These are phyloP conservation scores for Enchytraeus crypticus DNA, from an alignment of 2,888 invertebrate genomes.

Conservation along the genomic window DNA sequence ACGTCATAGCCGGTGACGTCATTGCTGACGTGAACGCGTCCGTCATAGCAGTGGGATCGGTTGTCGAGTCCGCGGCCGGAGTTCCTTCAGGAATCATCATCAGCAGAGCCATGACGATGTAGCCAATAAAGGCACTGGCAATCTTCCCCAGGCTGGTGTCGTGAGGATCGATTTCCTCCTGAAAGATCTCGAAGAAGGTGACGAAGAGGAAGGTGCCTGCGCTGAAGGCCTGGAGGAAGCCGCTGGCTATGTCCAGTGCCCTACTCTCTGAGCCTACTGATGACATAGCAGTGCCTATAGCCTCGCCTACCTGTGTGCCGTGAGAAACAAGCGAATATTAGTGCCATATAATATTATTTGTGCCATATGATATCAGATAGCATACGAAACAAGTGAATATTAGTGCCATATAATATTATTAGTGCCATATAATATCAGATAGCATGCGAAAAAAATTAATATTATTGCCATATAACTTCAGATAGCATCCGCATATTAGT, in stretches of 20 bases:
- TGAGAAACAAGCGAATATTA: constrained; percentile 19
- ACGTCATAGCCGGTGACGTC: no score
- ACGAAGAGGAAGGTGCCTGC: constrained; percentile 87
- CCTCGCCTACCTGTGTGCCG: constrained; percentile 27
- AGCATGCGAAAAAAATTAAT: constrained; percentile 21
- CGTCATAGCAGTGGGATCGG: no score
- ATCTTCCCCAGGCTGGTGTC: constrained; percentile 32
- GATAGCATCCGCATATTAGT: no score
- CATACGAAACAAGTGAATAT: no score
- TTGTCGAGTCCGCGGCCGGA: no score
- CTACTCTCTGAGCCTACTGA: constrained; percentile 16
- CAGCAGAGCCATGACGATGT: constrained; percentile 26
- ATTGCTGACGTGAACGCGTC: no score
- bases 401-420: no score
- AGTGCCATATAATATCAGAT: no score
- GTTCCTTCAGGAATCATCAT: constrained; percentile 19
- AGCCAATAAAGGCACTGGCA: constrained; percentile 27
- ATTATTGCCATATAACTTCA: constrained; percentile 18
- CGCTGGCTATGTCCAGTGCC: constrained; percentile 29
- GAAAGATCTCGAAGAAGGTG: constrained; percentile 84
- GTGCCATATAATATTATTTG: constrained; percentile 9
- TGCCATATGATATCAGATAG: constrained; percentile 21
- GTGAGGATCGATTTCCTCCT: constrained; percentile 52
- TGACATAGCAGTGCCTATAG: constrained; percentile 23
- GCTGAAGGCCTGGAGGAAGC: constrained; percentile 66